These are phyloP conservation scores for Maniola hyperantus DNA, from an alignment of 2,888 invertebrate species.

Conservation along the genomic window DNA sequence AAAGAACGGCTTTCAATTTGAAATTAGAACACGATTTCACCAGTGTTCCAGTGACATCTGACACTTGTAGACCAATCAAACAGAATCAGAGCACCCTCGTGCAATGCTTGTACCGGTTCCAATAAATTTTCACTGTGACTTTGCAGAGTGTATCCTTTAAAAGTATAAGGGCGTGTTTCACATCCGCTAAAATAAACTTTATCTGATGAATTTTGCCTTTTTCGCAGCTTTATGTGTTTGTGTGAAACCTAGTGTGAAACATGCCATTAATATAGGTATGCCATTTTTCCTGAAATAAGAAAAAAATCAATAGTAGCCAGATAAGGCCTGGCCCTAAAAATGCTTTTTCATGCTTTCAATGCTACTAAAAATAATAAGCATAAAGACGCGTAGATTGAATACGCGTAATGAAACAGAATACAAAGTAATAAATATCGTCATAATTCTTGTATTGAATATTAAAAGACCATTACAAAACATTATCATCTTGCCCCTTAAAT, in stretches of 20 bases:
- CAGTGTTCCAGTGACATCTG: conserved; percentile 47
- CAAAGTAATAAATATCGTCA: background rate
- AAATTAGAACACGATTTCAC: conserved; percentile 50
- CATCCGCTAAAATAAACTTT: too few relatives aligned
- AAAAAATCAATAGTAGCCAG: too few relatives aligned
- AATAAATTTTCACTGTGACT: conserved; percentile 2
- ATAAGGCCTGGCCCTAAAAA: too few relatives aligned
- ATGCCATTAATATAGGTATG: too few relatives aligned
- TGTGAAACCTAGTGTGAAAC: too few relatives aligned
- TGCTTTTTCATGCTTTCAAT: too few relatives aligned
- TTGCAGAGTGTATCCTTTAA: background rate
- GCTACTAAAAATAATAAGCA: too few relatives aligned
- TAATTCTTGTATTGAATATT: conserved; percentile 31
- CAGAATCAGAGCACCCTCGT: conserved; percentile 6
- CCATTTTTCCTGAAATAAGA: too few relatives aligned
- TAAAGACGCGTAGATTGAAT: too few relatives aligned
- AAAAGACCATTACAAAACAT: conserved; percentile 38
- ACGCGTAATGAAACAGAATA: background rate
- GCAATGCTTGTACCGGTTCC: background rate
- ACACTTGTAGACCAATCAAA: conserved; percentile 50
- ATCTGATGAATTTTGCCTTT: too few relatives aligned
- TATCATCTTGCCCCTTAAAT: conserved; percentile 46
- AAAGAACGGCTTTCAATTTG: conserved; percentile 42
- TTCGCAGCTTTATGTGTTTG: too few relatives aligned
- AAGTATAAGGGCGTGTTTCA: too few relatives aligned